Conservation (phyloP, 2,113 vertebrate genomes). For the Rhinolophus sinicus region DNA sequence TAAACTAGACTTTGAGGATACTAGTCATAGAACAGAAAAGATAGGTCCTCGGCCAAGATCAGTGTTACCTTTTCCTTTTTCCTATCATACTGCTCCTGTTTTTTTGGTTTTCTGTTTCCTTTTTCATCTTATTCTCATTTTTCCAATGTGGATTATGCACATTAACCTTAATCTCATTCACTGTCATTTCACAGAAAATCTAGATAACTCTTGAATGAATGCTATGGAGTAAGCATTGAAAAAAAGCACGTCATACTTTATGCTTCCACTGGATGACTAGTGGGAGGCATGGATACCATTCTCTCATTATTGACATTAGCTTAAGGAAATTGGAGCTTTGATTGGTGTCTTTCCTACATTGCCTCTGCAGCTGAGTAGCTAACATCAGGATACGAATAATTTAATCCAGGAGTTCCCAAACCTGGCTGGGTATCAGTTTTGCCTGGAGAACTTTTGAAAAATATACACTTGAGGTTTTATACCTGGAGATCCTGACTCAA, state of each 20-base stretch:
- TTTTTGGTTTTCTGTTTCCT: not conserved
- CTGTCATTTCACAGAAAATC: not conserved
- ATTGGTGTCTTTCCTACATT: not conserved
- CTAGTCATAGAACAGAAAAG: not conserved
- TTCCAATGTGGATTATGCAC: not conserved
- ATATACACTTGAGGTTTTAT: not conserved
- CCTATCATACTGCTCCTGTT: not conserved
- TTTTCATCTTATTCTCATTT: not conserved
- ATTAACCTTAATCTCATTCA: not conserved
- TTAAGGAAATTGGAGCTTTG: not conserved
- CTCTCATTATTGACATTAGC: not conserved
- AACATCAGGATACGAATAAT: not conserved
- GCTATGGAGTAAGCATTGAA: not conserved
- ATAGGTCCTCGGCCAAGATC: not conserved
- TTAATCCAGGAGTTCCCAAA: not conserved
- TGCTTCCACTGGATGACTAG: not conserved
- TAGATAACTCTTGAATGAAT: not conserved
- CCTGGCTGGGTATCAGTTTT: not conserved
- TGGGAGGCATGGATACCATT: not conserved
- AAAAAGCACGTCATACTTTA: not conserved
- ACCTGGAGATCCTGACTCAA: not conserved
- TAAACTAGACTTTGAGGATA: not conserved
- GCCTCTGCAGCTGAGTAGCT: not conserved
- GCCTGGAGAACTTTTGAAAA: not conserved
- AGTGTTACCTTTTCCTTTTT: not conserved